A percentile compares a stretch with the other conserved stretches of the same genome.
phyloP scores from a whole-genome alignment of 2,113 vertebrate genomes.

The Cheirogaleus medius region DNA sequence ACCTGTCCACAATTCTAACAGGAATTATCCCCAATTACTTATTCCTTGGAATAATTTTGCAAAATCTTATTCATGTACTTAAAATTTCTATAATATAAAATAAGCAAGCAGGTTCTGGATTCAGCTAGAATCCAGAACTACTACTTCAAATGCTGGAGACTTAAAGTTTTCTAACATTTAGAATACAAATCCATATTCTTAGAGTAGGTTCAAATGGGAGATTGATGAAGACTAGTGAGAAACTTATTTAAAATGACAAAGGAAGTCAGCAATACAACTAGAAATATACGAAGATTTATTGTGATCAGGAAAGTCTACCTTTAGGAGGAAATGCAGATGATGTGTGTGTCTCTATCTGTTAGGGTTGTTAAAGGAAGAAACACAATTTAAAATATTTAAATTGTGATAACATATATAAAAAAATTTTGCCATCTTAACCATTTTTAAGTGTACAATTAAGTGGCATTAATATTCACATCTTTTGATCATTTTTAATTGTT shows the following conservation, averaged over 20 bases:
- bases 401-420: background rate
- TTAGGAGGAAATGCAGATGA: background rate
- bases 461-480: background rate
- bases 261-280: background rate
- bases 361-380: background rate
- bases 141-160: background rate
- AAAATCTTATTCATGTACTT: background rate
- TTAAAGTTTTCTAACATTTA: slow-evolving; percentile 12
- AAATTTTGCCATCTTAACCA: background rate
- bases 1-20: background rate
- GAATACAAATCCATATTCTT: slow-evolving; percentile 2
- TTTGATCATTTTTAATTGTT: slow-evolving; percentile 2
- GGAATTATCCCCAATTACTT: background rate
- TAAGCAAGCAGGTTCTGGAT: background rate
- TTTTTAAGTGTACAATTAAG: background rate
- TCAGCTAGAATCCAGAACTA: too few relatives aligned
- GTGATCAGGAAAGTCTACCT: background rate
- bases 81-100: background rate
- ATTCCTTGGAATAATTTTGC: slow-evolving; percentile 3
- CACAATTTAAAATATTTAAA: background rate
- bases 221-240: background rate
- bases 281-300: background rate
- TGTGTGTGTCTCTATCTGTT: background rate
- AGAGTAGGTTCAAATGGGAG: slow-evolving; percentile 1
- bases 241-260: slow-evolving; percentile 22